phyloP scores from a whole-genome alignment of 1,140 invertebrate species.

The Drosophila sturtevanti region DNA sequence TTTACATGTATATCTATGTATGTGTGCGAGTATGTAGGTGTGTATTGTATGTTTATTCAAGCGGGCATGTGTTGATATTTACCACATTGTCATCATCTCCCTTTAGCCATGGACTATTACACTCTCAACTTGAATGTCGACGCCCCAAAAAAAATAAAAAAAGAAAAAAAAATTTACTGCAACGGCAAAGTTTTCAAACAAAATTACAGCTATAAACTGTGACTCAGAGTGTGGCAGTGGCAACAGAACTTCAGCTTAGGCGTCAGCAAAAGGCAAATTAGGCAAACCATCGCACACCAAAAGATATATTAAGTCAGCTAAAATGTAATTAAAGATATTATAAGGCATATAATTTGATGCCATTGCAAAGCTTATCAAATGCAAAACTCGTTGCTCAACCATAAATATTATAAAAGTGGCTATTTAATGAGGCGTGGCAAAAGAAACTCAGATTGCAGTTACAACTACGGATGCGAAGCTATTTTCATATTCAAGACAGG shows the following conservation, averaged over 20 bases:
- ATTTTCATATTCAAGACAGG: slow-evolving; percentile 39
- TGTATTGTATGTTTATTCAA: slow-evolving; percentile 34
- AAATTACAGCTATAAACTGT: slow-evolving; percentile 50
- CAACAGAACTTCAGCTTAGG: not conserved
- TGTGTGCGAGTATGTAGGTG: slow-evolving; percentile 21
- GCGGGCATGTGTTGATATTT: slow-evolving; percentile 41
- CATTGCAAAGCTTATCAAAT: slow-evolving; percentile 40
- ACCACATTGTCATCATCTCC: slow-evolving; percentile 23
- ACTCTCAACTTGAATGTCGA: slow-evolving; percentile 36
- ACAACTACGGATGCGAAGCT: slow-evolving; percentile 14
- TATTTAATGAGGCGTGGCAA: slow-evolving; percentile 23
- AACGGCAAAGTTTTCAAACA: slow-evolving; percentile 67
- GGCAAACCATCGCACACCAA: slow-evolving; percentile 18
- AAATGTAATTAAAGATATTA: slow-evolving; percentile 51
- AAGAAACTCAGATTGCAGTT: not conserved
- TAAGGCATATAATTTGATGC: slow-evolving; percentile 27
- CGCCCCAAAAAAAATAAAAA: slow-evolving; percentile 24
- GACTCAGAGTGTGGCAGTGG: slow-evolving; percentile 26
- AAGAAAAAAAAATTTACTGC: slow-evolving; percentile 54
- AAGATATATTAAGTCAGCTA: slow-evolving; percentile 7
- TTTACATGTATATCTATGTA: slow-evolving; percentile 2
- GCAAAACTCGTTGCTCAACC: slow-evolving; percentile 9
- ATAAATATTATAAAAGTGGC: slow-evolving; percentile 41
- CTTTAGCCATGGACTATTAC: slow-evolving; percentile 25
- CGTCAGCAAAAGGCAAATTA: slow-evolving; percentile 53